Evolutionary conservation across 2,888 invertebrate species (phyloP), one percentile per base, ranked within the genome.

Genomic region (Pollenia angustigena): DNA sequence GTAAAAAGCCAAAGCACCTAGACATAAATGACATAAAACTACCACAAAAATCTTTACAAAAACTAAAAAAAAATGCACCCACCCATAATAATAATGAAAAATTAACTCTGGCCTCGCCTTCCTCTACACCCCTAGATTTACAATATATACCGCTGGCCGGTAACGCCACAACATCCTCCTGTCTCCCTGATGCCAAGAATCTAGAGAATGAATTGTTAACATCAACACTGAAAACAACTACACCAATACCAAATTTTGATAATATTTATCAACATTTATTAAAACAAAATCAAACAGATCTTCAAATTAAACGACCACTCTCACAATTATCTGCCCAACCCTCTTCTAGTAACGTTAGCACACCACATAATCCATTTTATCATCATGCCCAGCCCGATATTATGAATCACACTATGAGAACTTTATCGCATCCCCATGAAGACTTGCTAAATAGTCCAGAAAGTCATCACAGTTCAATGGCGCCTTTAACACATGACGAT

Each of bases 1-100:
- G 92, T 11, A 92, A 91, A 60, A 92, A 92, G 44, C 89, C 91
- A 0, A 91, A 91, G 84, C 18, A 23, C 1, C 0, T 58, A 2
- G 71, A 58, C 42, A 46, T 2, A 1, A n/a, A 14, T 7, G 68
- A 69, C 4, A 16, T 4, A 18, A 76, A 66, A 50, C n/a, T 14
- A 7, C 2, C 18, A 2, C 52, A 40, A 40, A 82, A 82, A 74
- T 16, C n/a, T 0, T 40, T 12, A 42, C 56, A 78, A 40, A 83
- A 64, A 48, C 2, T 58, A 10, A 91, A 91, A 56, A 91, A 92
- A 52, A 86, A 90, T 2, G 89, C 89, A 74, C 16, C 80, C 4
- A 8, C n/a, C 18, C 60, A 32, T 4, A 50, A 42, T 11, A 2
- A 44, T 23, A 23, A 7, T 16, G 58, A 62, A 11, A 71, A 80